Conservation (phyloP, 2,797 vertebrate species). For the Parambassis ranga region DNA sequence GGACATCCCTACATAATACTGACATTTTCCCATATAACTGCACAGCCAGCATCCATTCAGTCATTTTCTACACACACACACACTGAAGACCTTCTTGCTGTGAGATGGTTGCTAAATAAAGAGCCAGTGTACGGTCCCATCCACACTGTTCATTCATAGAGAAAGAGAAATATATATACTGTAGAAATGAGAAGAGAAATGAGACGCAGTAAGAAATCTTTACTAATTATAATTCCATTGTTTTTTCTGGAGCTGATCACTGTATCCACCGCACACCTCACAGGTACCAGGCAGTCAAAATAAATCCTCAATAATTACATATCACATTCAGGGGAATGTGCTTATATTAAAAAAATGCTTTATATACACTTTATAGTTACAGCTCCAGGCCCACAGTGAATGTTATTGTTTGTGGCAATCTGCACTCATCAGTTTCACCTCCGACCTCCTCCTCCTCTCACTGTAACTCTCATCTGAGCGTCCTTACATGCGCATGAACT, state of each 20-base stretch:
- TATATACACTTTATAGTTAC: too few relatives aligned
- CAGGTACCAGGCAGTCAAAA: too few relatives aligned
- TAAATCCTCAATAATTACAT: too few relatives aligned
- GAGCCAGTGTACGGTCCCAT: background rate
- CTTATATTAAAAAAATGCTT: too few relatives aligned
- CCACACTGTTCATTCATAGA: background rate
- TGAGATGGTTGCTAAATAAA: background rate
- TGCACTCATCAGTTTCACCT: slow-evolving; percentile 40
- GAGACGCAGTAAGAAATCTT: too few relatives aligned
- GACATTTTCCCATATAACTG: too few relatives aligned
- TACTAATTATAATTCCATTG: too few relatives aligned
- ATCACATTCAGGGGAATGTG: too few relatives aligned
- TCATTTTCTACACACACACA: background rate
- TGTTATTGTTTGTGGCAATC: slow-evolving; percentile 36
- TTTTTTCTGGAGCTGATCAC: too few relatives aligned
- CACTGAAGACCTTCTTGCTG: background rate
- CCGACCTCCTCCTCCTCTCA: slow-evolving; percentile 28
- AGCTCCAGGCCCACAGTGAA: slow-evolving; percentile 5
- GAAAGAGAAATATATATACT: background rate
- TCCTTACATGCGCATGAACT: slow-evolving; percentile 20
- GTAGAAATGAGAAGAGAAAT: background rate
- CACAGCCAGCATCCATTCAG: background rate
- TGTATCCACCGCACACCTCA: too few relatives aligned
- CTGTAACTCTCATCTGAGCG: slow-evolving; percentile 18
- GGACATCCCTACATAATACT: too few relatives aligned